Base-by-base conservation (phyloP, 2,113 vertebrate species). In the Pavo muticus region DNA sequence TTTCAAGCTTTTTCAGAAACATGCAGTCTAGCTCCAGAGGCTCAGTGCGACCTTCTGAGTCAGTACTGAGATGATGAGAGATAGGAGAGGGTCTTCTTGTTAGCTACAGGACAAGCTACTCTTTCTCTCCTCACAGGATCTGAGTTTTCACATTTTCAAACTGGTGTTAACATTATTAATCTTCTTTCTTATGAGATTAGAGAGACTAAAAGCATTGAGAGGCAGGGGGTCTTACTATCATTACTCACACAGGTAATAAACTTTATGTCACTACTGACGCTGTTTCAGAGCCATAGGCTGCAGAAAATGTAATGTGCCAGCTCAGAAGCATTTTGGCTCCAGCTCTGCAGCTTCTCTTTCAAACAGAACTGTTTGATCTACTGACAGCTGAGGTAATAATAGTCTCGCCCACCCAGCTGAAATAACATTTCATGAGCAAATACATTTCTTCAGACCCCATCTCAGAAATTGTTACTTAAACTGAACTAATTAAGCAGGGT, bases 401-500 rank as follows among this genome's bases (percentile, higher is more conserved):
- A 76, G 9, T 45, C 69, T 71, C 5, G 20, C 42, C 56, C 69
- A 87, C 45, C 21, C 70, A 71, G 24, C 16, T 5, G 60, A 64
- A 64, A 64, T 21, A 24, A 17, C 3, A 3, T 37, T 69, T 37
- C 37, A 37, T 0, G 0, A 64, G 54, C 14, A 87, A 82, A 32
- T 24, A 15, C 14, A 39, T 19, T 19, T 50, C 60, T 48, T 54
- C 40, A 45, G 40, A 0, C 0, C 12, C 14, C 29, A 7, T 83
- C 76, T 95, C 45, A 25, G 13, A 30, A 42, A 24, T 2, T 30
- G 20, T 12, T 61, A 25, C n/a, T 42, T 40, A 81, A 84, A 77
- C 10, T 3, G 52, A 81, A 20, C 4, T 29, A 59, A 25, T 4
- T 54, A 24, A 0, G 0, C 5, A 24, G 12, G 50, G 9, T 44